Percentiles rank a stretch among this genome's conserved stretches.
These are phyloP conservation scores for Listronotus oregonensis DNA, from an alignment of 1,140 invertebrate genomes.

Conservation along the genomic window DNA sequence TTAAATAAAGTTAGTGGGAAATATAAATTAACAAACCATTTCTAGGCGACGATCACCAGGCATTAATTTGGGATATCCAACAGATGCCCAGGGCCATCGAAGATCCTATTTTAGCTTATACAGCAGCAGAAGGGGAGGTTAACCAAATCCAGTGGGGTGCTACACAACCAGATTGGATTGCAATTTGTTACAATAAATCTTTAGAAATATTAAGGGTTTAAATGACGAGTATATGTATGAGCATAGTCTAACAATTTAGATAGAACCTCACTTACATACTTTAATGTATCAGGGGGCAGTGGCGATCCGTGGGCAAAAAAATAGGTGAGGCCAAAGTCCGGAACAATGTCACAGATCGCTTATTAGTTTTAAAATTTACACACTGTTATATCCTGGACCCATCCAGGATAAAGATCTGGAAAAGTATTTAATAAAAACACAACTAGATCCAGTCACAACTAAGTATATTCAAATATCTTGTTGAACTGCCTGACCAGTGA, in stretches of 20 bases:
- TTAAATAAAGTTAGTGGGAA: not conserved
- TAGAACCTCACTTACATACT: no score
- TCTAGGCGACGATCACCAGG: conserved; percentile 92
- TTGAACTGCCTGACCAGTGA: no score
- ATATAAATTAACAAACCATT: not conserved
- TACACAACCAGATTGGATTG: conserved; percentile 99
- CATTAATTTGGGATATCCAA: conserved; percentile 99
- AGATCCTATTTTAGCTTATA: conserved; percentile 98
- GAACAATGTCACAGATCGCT: no score
- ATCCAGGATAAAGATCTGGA: no score
- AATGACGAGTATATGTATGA: conserved; percentile 13
- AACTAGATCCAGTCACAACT: no score
- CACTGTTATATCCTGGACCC: no score
- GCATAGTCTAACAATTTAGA: not conserved
- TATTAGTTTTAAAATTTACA: no score
- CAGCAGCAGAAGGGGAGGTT: conserved; percentile 96
- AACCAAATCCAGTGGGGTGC: conserved; percentile 99
- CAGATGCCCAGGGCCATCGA: conserved; percentile 99
- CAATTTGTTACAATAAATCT: conserved; percentile 98
- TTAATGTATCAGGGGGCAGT: no score
- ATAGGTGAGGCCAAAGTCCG: no score
- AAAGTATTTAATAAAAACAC: no score
- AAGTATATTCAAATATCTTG: no score
- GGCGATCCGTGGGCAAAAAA: no score
- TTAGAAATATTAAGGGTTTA: conserved; percentile 97